phyloP scores from a whole-genome alignment of 2,888 invertebrate species.

The Onchidella celtica region DNA sequence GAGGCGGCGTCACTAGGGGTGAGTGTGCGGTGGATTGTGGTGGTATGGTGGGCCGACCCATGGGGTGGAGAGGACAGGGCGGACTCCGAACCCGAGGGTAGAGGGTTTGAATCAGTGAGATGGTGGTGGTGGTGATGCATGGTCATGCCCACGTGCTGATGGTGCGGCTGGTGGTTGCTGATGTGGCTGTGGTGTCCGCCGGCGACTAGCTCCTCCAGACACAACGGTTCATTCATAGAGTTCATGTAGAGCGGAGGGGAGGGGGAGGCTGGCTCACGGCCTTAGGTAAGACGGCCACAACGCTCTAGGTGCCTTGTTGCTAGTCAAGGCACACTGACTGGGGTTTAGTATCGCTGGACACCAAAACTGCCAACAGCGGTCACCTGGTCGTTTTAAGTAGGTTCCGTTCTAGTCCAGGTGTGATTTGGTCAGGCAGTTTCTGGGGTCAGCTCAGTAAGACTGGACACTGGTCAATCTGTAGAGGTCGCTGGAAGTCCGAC shows the following conservation, averaged over 20 bases:
- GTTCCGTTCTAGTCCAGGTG: no score
- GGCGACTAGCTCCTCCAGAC: constrained; percentile 68
- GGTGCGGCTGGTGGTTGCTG: constrained; percentile 26
- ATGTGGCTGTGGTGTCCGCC: constrained; percentile 38
- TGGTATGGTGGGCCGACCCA: constrained; percentile 53
- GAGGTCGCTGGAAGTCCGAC: no score
- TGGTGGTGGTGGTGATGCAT: constrained; percentile 59
- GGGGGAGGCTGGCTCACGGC: no score
- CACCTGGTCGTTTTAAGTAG: no score
- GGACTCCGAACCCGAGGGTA: constrained; percentile 46
- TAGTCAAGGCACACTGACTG: no score
- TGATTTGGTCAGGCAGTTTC: no score
- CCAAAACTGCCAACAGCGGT: no score
- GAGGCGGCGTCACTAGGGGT: constrained; percentile 62
- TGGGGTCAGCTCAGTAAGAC: no score
- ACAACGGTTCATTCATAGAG: constrained; percentile 70
- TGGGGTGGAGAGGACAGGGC: constrained; percentile 53
- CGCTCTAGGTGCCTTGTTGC: no score
- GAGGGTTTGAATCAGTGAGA: constrained; percentile 48
- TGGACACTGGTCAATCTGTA: no score
- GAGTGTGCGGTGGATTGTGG: constrained; percentile 53
- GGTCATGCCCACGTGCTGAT: constrained; percentile 55
- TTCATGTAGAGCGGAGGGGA: constrained; percentile 71
- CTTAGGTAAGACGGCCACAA: no score
- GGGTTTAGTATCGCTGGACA: no score